Conservation (phyloP, 2,797 vertebrate species). For the Smutsia gigantea region DNA sequence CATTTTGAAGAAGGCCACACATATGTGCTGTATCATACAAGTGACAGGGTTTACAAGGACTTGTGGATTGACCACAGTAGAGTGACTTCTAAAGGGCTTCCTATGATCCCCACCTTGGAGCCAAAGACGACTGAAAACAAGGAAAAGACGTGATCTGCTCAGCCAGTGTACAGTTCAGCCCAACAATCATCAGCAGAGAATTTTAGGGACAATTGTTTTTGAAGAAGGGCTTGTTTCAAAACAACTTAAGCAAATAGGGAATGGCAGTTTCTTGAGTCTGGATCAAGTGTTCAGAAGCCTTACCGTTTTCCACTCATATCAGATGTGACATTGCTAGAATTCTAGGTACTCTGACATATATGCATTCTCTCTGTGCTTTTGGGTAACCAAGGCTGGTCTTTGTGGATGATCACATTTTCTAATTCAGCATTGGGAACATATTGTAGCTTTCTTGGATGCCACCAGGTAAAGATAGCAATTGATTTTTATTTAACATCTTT, state of each 20-base stretch:
- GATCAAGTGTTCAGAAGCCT: neutral
- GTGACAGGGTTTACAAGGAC: neutral
- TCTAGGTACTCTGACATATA: neutral
- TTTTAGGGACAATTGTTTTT: neutral
- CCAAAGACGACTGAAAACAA: neutral
- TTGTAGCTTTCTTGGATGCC: neutral
- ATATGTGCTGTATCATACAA: neutral
- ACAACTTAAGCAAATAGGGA: neutral
- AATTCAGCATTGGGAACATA: neutral
- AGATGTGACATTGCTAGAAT: neutral
- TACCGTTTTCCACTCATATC: neutral
- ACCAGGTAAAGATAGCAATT: neutral
- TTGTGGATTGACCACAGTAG: neutral
- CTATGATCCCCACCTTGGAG: neutral
- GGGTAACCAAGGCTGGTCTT: neutral
- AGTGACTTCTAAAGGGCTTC: neutral
- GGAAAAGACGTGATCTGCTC: neutral
- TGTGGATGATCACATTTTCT: neutral
- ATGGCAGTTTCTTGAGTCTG: neutral
- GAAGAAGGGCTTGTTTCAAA: neutral
- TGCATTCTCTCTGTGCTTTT: neutral
- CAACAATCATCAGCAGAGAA: neutral
- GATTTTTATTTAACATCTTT: neutral
- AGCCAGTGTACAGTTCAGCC: neutral
- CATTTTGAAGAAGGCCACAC: neutral